A percentile compares a stretch with the other conserved stretches of the same genome.
These are phyloP conservation scores for Rynchops niger DNA, from an alignment of 2,113 vertebrate species.

Conservation along the genomic window DNA sequence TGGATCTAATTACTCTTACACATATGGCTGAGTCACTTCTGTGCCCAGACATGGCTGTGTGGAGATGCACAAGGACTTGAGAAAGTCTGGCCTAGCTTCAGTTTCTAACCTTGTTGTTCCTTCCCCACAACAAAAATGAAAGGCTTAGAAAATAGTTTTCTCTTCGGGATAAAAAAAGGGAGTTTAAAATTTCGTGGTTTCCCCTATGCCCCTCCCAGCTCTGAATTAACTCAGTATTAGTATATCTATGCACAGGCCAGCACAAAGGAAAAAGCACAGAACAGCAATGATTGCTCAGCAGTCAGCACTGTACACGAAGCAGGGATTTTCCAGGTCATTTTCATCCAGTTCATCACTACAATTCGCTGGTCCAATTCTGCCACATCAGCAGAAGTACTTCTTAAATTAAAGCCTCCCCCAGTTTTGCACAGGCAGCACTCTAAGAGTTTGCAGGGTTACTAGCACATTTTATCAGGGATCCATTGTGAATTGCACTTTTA, in stretches of 20 bases:
- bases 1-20: background rate
- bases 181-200: background rate
- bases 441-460: background rate
- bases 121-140: background rate
- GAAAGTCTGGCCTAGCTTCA: background rate
- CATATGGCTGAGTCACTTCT: background rate
- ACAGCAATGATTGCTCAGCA: conserved; percentile 55
- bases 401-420: conserved; percentile 14
- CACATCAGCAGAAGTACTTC: conserved; percentile 35
- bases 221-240: background rate
- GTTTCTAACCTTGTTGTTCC: background rate
- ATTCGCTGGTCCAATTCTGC: conserved; percentile 26
- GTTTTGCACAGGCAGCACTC: conserved; percentile 45
- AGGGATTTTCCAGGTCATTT: conserved; percentile 64
- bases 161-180: background rate
- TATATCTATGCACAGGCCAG: background rate
- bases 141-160: background rate
- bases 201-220: background rate
- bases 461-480: background rate
- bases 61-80: background rate
- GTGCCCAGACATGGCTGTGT: background rate
- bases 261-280: conserved; percentile 46
- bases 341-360: conserved; percentile 39
- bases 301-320: conserved; percentile 46
- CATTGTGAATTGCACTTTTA: background rate